phyloP scores from a whole-genome alignment of 1,140 invertebrate genomes.

The Homarus americanus region DNA sequence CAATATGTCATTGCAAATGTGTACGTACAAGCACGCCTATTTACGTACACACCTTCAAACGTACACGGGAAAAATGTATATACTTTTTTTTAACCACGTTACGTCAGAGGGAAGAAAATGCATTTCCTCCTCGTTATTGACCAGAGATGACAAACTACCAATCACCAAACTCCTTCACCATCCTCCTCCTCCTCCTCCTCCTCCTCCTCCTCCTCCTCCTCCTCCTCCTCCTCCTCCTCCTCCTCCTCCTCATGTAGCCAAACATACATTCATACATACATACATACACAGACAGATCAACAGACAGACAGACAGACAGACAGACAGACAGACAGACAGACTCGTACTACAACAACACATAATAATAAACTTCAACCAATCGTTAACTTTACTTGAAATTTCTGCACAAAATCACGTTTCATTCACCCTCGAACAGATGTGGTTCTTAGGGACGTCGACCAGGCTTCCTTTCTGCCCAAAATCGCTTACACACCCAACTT shows the following conservation, averaged over 20 bases:
- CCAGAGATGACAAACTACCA: not conserved
- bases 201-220: not conserved
- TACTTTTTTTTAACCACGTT: too few species aligned
- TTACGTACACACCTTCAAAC: too few species aligned
- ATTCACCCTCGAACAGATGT: not conserved
- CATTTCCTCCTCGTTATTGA: too few species aligned
- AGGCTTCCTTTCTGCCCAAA: not conserved
- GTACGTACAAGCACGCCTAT: too few species aligned
- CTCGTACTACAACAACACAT: not conserved
- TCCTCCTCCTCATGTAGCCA: not conserved
- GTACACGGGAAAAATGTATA: too few species aligned
- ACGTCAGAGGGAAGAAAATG: too few species aligned
- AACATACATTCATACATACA: not conserved
- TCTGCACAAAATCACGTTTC: constrained; percentile 6
- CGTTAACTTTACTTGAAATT: constrained; percentile 42
- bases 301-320: not conserved
- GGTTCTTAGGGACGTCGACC: too few species aligned
- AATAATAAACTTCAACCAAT: not conserved
- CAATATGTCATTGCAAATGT: too few species aligned
- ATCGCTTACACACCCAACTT: not conserved
- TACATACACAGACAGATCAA: not conserved
- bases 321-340: not conserved
- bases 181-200: not conserved
- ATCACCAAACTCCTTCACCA: not conserved
- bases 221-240: not conserved